Evolutionary conservation across 2,113 vertebrate genomes (phyloP).

Genomic region (Colinus virginianus): DNA sequence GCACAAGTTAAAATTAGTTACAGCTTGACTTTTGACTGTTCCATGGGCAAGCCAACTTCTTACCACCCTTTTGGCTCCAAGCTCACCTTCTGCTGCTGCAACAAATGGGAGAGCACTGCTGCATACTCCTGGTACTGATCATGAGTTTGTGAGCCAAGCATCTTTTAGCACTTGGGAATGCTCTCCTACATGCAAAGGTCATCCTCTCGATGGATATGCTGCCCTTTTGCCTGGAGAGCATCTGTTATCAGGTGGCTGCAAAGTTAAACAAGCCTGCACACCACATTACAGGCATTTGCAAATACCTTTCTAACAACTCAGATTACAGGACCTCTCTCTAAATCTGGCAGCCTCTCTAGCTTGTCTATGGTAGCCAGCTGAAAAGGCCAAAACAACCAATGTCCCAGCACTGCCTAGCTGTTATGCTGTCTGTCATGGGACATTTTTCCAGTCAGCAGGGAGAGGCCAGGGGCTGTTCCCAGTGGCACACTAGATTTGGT

Average conservation of each 20-base stretch:
- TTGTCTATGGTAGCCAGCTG: neutral
- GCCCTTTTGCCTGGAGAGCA: neutral
- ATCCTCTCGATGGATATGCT: neutral
- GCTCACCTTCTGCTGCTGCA: neutral
- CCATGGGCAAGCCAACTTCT: neutral
- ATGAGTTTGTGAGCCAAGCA: neutral
- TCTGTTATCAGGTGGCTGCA: neutral
- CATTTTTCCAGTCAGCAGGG: neutral
- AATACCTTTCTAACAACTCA: neutral
- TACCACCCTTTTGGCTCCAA: neutral
- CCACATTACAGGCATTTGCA: neutral
- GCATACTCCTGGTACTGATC: neutral
- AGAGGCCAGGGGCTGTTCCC: neutral
- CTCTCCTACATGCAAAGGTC: neutral
- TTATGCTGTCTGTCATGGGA: neutral
- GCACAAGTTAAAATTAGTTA: neutral
- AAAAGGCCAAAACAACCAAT: neutral
- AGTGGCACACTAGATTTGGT: rapidly evolving
- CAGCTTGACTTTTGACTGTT: neutral
- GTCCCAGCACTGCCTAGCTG: neutral
- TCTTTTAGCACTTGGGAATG: neutral
- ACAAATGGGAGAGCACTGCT: neutral
- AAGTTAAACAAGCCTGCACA: neutral
- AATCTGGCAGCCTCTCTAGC: neutral
- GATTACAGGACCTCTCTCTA: neutral